Conservation (phyloP, 2,888 invertebrate genomes). For the Erpobdella octoculata region DNA sequence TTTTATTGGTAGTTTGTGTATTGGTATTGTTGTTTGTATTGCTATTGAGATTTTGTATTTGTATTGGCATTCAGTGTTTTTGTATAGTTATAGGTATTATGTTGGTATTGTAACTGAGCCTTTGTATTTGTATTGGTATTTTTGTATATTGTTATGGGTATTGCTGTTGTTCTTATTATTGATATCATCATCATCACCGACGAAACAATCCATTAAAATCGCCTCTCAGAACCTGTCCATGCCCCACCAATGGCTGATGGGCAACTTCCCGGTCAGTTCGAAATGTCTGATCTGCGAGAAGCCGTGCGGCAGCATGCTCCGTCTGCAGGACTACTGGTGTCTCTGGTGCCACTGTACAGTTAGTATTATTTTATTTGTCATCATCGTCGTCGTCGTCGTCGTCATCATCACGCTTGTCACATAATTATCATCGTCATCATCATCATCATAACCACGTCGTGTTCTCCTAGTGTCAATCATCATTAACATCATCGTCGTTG, state of each 20-base stretch:
- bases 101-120: background rate
- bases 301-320: constrained; percentile 88
- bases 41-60: background rate
- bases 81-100: background rate
- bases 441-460: background rate
- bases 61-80: background rate
- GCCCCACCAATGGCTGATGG: constrained; percentile 98
- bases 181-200: background rate
- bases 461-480: background rate
- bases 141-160: background rate
- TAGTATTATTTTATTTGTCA: constrained; percentile 34
- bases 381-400: background rate
- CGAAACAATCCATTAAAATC: background rate
- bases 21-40: background rate
- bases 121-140: background rate
- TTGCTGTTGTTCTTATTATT: background rate
- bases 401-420: background rate
- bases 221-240: constrained; percentile 57
- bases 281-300: constrained; percentile 87
- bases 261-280: constrained; percentile 86
- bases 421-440: background rate
- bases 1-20: background rate
- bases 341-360: constrained; percentile 82
- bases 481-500: constrained; percentile 14
- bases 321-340: constrained; percentile 90